Conservation (phyloP, 2,888 invertebrate species). For the Polyommatus icarus region DNA sequence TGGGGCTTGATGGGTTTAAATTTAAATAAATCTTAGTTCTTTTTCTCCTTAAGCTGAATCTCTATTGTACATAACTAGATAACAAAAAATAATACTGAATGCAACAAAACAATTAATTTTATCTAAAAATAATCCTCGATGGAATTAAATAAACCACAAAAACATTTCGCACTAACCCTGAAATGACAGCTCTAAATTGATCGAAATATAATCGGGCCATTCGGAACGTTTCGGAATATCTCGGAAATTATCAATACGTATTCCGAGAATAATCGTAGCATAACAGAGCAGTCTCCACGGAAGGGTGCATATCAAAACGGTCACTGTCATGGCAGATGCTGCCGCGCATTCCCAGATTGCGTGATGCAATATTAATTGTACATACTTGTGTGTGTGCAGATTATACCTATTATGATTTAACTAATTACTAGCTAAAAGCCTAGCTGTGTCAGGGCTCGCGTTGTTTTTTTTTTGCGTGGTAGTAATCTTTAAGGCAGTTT, state of each 20-base stretch:
- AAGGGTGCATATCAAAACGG: slow-evolving; percentile 76
- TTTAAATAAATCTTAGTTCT: too few species aligned
- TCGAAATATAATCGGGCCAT: neutral
- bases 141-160: neutral
- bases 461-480: neutral
- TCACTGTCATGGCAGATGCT: slow-evolving; percentile 66
- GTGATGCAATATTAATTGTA: slow-evolving; percentile 68
- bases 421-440: too few species aligned
- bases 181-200: neutral
- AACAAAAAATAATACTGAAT: too few species aligned
- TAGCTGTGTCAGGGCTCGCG: too few species aligned
- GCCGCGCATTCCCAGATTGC: slow-evolving; percentile 68
- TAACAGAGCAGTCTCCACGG: slow-evolving; percentile 49
- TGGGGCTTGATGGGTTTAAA: too few species aligned
- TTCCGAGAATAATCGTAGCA: slow-evolving; percentile 41
- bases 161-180: too few species aligned
- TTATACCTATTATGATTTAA: neutral
- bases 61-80: too few species aligned
- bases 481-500: too few species aligned
- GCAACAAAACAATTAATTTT: too few species aligned
- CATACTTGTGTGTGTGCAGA: slow-evolving; percentile 31
- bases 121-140: too few species aligned
- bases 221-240: neutral
- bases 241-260: slow-evolving; percentile 22
- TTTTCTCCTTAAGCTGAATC: too few species aligned